Percentiles rank a stretch among this genome's conserved stretches.
These are phyloP conservation scores for Chlorocebus sabaeus DNA, from an alignment of 2,113 vertebrate genomes.

Conservation along the genomic window DNA sequence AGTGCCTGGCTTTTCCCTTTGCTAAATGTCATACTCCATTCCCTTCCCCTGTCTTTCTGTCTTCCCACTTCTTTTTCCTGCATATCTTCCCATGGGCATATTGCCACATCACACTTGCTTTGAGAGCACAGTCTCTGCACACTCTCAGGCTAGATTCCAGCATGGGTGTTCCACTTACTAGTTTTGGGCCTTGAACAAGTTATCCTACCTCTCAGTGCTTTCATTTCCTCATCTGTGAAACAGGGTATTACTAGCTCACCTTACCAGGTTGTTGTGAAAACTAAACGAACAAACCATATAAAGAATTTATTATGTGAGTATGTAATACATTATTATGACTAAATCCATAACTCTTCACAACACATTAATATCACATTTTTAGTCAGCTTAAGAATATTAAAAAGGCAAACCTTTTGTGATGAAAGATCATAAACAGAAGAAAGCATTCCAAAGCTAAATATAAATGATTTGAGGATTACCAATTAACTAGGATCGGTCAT, in stretches of 20 bases:
- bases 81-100: fast-evolving
- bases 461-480: neutral
- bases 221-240: neutral
- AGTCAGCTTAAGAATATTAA: neutral
- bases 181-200: neutral
- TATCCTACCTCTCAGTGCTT: neutral
- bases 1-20: neutral
- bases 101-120: neutral
- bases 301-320: neutral
- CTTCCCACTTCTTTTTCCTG: fast-evolving
- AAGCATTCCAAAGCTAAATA: constrained; percentile 40
- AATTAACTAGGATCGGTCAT: neutral
- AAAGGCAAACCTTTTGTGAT: neutral
- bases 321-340: neutral
- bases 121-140: neutral
- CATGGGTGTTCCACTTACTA: neutral
- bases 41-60: no score
- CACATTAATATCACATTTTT: neutral
- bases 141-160: neutral
- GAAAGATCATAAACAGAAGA: neutral
- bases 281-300: neutral
- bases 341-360: neutral
- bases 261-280: neutral
- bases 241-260: neutral
- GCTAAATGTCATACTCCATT: no score